A percentile compares a stretch with the other conserved stretches of the same genome.
These are phyloP conservation scores for Bubo bubo DNA, from an alignment of 2,113 vertebrate genomes.

Conservation along the genomic window DNA sequence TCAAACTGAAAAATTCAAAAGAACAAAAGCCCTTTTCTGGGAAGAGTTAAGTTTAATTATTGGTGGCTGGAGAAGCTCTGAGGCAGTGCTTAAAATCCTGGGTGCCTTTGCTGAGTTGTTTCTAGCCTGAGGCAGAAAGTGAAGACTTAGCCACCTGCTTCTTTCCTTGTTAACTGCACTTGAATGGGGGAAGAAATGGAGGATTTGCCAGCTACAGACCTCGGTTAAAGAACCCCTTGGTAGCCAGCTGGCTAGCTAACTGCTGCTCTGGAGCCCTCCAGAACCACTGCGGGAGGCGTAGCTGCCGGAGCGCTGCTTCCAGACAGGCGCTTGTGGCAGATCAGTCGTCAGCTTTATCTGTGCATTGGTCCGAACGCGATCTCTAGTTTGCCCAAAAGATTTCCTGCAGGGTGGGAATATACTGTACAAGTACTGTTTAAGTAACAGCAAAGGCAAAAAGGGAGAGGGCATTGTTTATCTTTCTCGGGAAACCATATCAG, in stretches of 20 bases:
- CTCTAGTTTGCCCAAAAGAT: background rate
- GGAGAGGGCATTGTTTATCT: background rate
- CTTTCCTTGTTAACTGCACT: background rate
- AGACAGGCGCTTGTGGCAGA: background rate
- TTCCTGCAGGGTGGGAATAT: background rate
- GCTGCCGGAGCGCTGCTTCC: background rate
- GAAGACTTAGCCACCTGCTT: background rate
- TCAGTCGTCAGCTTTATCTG: background rate
- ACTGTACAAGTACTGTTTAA: background rate
- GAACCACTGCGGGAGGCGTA: background rate
- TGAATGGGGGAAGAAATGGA: background rate
- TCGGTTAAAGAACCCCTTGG: background rate
- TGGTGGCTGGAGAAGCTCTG: background rate
- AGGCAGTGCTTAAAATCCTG: background rate
- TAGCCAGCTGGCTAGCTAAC: background rate
- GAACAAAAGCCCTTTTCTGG: background rate
- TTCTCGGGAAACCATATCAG: background rate
- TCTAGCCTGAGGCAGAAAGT: background rate
- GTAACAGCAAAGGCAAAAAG: background rate
- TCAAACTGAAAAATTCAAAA: background rate
- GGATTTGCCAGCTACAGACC: background rate
- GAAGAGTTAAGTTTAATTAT: background rate
- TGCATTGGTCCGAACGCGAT: accelerated
- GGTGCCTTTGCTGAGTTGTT: background rate
- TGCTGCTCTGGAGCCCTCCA: background rate